Percentiles rank a stretch among this genome's conserved stretches.
phyloP scores from a whole-genome alignment of 2,113 vertebrate genomes.

The Orcinus orca region DNA sequence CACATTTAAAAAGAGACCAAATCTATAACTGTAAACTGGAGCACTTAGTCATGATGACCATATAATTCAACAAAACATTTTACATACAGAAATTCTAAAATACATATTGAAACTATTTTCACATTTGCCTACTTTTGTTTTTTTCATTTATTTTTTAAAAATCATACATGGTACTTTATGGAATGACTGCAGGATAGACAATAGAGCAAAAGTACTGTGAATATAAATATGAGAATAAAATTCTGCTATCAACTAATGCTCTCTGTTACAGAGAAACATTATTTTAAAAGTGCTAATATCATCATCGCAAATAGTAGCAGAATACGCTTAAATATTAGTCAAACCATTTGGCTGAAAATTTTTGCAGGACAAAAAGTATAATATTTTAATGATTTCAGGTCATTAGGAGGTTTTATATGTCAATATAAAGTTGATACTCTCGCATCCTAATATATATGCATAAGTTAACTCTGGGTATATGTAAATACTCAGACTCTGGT shows the following conservation, averaged over 20 bases:
- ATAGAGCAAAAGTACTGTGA: slow-evolving; percentile 65
- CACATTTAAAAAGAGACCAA: slow-evolving; percentile 67
- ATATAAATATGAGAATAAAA: slow-evolving; percentile 79
- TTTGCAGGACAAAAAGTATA: slow-evolving; percentile 54
- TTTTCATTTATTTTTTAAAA: slow-evolving; percentile 49
- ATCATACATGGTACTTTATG: slow-evolving; percentile 76
- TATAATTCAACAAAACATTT: slow-evolving; percentile 67
- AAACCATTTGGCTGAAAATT: slow-evolving; percentile 55
- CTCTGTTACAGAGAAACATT: slow-evolving; percentile 79
- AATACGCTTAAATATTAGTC: slow-evolving; percentile 77
- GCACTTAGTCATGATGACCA: slow-evolving; percentile 66
- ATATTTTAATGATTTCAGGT: slow-evolving; percentile 66
- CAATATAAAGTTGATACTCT: slow-evolving; percentile 57
- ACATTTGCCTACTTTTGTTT: slow-evolving; percentile 79
- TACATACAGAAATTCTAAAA: slow-evolving; percentile 71
- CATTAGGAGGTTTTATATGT: slow-evolving; percentile 65
- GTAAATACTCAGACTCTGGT: slow-evolving; percentile 56
- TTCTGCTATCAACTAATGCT: slow-evolving; percentile 73
- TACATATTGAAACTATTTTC: slow-evolving; percentile 75
- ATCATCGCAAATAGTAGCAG: slow-evolving; percentile 78
- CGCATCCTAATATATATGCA: slow-evolving; percentile 43
- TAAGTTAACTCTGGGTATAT: background rate
- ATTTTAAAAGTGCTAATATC: slow-evolving; percentile 79
- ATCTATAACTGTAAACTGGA: slow-evolving; percentile 60
- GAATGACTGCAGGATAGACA: slow-evolving; percentile 60